Base-by-base conservation (phyloP, 2,888 invertebrate genomes). In the Tridacna gigas region DNA sequence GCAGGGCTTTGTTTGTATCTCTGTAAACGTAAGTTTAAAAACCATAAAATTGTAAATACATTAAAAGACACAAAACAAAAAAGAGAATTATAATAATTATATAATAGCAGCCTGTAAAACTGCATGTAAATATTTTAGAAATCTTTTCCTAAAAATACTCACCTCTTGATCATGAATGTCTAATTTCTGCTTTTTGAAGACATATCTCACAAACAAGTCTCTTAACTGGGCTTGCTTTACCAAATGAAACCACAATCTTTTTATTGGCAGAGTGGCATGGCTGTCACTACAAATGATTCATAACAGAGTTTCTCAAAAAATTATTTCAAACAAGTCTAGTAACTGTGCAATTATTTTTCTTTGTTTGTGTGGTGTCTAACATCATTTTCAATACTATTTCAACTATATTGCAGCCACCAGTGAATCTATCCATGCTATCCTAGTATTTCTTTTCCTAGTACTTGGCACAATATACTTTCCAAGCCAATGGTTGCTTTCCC, bases 161-260 rank as follows among this genome's bases (percentile, higher is more conserved):
- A 91, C 91, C 82, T 89, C 90, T 78, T 86, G 86, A 60, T 87
- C 88, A 45, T 78, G 79, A 13, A 71, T 81, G n/a, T 90, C 87
- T n/a, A 86, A 26, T 80, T 87, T 89, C 67, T 88, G 88, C 75
- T 91, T 91, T 80, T 91, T 92, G 91, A 99, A 99, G 83, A 99
- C 97, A 86, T 98, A 98, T 81, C 98, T 96, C 92, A 99, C 98
- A 95, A 99, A 99, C 80, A 98, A 96, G 91, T 99, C 98, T 95
- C 98, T 98, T 47, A 99, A 97, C 67, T 96, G 95, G 95, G 99
- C 98, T 95, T 99, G 99, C 71, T 97, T 96, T 2, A 99, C 98
- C 86, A 99, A 96, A 95, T 97, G 98, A 93, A 97, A 97, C 99
- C 99, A 99, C 11, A 99, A 95, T 5, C 99, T 96, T 84, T 95